Evolutionary conservation across 2,888 invertebrate genomes (phyloP).

Genomic region (Anodontia alba): DNA sequence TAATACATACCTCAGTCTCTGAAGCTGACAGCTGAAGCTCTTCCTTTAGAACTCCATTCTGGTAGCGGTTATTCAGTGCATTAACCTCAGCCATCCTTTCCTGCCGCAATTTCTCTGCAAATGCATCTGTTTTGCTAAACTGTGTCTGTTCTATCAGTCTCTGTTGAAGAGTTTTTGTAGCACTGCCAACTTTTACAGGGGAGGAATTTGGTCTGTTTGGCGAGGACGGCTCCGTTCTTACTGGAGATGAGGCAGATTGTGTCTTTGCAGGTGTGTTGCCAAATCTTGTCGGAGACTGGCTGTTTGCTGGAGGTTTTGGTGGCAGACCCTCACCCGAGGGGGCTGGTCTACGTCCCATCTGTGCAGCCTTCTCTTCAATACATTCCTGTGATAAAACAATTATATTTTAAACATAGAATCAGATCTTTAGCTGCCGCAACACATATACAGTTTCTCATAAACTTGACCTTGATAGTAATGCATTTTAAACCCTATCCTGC

Average conservation of each 20-base stretch:
- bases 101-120: conserved; percentile 80
- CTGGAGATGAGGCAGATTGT: conserved; percentile 21
- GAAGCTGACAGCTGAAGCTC: conserved; percentile 32
- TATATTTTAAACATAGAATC: too few relatives aligned
- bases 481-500: too few relatives aligned
- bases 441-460: too few relatives aligned
- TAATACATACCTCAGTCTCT: conserved; percentile 29
- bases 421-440: too few relatives aligned
- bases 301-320: conserved; percentile 45
- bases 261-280: conserved; percentile 19
- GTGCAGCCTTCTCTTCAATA: conserved; percentile 69
- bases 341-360: conserved; percentile 57
- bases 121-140: conserved; percentile 76
- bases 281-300: conserved; percentile 16
- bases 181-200: conserved; percentile 74
- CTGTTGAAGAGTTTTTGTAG: conserved; percentile 82
- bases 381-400: conserved; percentile 49
- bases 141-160: conserved; percentile 78
- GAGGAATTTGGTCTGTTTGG: conserved; percentile 50
- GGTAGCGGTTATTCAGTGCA: conserved; percentile 82
- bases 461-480: too few relatives aligned
- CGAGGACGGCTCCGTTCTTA: conserved; percentile 22
- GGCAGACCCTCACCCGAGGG: conserved; percentile 42
- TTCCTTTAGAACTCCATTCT: conserved; percentile 77
- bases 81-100: conserved; percentile 83